Evolutionary conservation across 2,113 vertebrate genomes (phyloP), one percentile per base, ranked within the genome.

Genomic region (Bubalus kerabau): DNA sequence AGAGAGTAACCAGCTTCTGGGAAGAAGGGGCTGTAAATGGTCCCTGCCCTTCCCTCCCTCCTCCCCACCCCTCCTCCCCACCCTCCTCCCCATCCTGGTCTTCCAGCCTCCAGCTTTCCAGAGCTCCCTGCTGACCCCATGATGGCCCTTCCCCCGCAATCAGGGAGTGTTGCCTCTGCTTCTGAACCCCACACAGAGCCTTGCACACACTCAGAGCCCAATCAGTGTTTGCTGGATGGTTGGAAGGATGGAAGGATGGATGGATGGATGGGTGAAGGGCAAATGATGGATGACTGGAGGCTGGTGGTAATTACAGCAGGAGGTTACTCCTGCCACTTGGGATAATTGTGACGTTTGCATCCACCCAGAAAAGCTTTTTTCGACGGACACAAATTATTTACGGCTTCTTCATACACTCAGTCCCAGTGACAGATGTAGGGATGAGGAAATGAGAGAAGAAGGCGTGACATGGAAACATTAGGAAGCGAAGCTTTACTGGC

Each of bases 351-450:
- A 26, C 0, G 4, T 52, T 10, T n/a, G 80, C 91, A 4, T n/a
- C 7, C 30, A 5, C 0, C 4, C 87, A 21, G 50, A 26, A 7
- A 11, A 57, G 56, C 40, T 30, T 48, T 14, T 16, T 26, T 12
- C 2, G 0, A 11, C 4, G 0, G 19, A 30, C 5, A 26, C 24
- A 7, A 1, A 19, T 43, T 9, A 26, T 7, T 43, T 2, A 3
- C 0, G 15, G 48, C 50, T 21, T 57, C 30, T 32, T 30, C 24
- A 1, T 13, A 3, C 60, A 4, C 60, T 16, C 3, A 5, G 64
- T 36, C n/a, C 28, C 6, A 5, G 46, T 17, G 62, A 62, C 26
- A 13, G n/a, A 5, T 6, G 13, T 2, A 0, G 11, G 11, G 15
- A 21, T 1, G 17, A 24, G 10, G 30, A 17, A 8, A 59, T 19